Conservation (phyloP, 2,797 vertebrate genomes). For the Nasua narica region DNA sequence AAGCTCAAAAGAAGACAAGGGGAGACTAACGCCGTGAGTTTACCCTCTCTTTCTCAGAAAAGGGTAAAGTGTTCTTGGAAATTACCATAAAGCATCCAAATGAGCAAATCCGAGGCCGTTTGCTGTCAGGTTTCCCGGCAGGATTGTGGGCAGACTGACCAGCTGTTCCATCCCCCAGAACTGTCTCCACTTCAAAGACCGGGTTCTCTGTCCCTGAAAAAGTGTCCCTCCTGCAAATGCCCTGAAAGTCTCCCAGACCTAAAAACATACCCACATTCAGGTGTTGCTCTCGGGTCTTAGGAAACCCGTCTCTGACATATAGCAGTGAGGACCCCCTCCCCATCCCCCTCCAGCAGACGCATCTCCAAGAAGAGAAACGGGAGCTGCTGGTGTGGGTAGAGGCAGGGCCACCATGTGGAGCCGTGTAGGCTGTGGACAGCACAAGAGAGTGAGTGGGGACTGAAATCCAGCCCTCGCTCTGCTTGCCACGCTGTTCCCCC, state of each 20-base stretch:
- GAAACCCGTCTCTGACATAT: neutral
- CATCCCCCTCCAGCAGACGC: neutral
- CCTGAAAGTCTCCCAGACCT: neutral
- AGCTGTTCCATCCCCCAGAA: conserved; percentile 17
- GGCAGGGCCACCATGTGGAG: neutral
- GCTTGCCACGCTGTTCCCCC: neutral
- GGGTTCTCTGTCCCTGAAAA: conserved; percentile 15
- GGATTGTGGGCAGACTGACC: conserved; percentile 44
- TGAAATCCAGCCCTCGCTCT: neutral
- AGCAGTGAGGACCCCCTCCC: neutral
- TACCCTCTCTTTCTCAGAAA: conserved; percentile 31
- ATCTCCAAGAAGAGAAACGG: neutral
- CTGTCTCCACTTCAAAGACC: conserved; percentile 27
- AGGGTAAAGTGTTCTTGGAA: conserved; percentile 37
- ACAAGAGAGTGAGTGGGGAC: neutral
- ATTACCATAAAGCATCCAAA: conserved; percentile 30
- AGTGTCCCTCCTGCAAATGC: neutral
- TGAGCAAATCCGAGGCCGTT: neutral
- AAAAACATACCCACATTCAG: neutral
- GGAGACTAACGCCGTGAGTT: neutral
- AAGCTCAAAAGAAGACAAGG: neutral
- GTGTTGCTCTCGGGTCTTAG: neutral
- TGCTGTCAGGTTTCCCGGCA: conserved; percentile 7
- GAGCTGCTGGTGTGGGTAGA: neutral
- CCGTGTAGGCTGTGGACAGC: neutral